Percentiles rank a stretch among this genome's conserved stretches.
These are phyloP conservation scores for Apis laboriosa DNA, from an alignment of 1,140 invertebrate genomes.

Conservation along the genomic window DNA sequence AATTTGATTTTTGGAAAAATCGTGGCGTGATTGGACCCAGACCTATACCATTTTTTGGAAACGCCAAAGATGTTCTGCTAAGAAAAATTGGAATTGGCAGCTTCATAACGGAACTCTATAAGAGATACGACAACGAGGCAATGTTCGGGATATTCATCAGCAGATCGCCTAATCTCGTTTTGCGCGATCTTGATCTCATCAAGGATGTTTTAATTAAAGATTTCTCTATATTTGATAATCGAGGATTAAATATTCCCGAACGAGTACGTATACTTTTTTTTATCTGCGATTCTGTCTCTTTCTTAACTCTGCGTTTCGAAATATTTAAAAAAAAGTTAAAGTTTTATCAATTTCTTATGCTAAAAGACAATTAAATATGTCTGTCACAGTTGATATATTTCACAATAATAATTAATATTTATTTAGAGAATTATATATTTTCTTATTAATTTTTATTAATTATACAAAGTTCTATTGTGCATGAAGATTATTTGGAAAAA, in stretches of 20 bases:
- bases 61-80: constrained; percentile 57
- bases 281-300: not conserved
- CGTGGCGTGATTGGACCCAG: constrained; percentile 62
- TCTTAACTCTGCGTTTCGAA: no score
- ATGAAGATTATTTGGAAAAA: no score
- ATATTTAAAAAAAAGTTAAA: no score
- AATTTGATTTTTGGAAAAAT: constrained; percentile 72
- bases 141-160: constrained; percentile 77
- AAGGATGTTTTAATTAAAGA: constrained; percentile 80
- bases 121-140: constrained; percentile 67
- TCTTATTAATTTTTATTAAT: no score
- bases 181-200: constrained; percentile 78
- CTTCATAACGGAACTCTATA: constrained; percentile 44
- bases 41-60: constrained; percentile 70
- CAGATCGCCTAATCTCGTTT: constrained; percentile 69
- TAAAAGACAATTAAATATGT: no score
- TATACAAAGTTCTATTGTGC: no score
- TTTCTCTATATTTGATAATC: constrained; percentile 77
- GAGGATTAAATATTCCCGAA: constrained; percentile 65
- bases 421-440: no score
- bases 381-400: no score
- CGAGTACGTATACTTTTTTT: constrained; percentile 36
- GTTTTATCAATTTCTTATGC: no score
- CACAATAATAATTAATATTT: no score
- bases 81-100: constrained; percentile 34